phyloP scores from a whole-genome alignment of 2,113 vertebrate species.

The Dicentrarchus labrax region DNA sequence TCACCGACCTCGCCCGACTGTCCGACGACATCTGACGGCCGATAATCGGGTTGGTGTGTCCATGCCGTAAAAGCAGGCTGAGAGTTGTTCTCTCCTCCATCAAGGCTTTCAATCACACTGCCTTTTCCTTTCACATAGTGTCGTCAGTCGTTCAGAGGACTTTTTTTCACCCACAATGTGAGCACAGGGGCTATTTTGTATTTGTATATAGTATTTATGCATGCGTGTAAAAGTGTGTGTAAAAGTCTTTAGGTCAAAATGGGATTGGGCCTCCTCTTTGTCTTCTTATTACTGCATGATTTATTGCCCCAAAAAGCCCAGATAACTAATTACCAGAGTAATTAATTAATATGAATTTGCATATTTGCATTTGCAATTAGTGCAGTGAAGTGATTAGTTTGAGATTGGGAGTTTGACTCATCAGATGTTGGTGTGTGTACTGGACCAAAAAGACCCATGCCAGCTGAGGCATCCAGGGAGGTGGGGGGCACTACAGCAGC shows the following conservation, averaged over 20 bases:
- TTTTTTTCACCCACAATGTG: background rate
- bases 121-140: too few relatives aligned
- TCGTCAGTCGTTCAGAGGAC: background rate
- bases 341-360: conserved; percentile 99
- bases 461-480: background rate
- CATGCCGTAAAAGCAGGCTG: background rate
- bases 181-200: background rate
- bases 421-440: conserved; percentile 92
- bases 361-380: conserved; percentile 99
- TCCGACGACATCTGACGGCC: too few relatives aligned
- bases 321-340: conserved; percentile 99
- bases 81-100: background rate
- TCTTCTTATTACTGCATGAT: conserved; percentile 84
- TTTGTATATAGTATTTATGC: too few relatives aligned
- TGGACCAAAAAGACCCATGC: background rate
- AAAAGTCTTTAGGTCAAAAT: background rate
- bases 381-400: conserved; percentile 99
- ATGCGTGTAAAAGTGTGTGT: background rate
- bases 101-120: background rate
- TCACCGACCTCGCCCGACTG: too few relatives aligned
- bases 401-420: conserved; percentile 91
- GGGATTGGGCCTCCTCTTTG: background rate
- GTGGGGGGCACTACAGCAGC: background rate
- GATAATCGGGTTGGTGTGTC: too few relatives aligned
- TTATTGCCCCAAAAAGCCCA: conserved; percentile 97